Conservation (phyloP, 2,888 invertebrate species). For the Epicampocera succincta region DNA sequence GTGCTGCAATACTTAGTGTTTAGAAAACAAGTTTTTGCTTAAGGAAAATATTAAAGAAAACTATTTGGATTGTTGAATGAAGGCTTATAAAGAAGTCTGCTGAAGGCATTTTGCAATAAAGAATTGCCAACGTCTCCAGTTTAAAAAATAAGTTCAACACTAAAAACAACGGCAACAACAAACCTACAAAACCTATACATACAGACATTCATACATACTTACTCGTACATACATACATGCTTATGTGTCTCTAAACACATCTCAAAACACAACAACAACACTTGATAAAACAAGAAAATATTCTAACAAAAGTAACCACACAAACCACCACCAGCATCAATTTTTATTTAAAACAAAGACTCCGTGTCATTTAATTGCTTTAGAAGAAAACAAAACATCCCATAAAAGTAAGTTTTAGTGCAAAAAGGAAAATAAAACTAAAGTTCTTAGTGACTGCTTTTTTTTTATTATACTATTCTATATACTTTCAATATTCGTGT, state of each 20-base stretch:
- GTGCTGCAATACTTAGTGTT: slow-evolving; percentile 13
- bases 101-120: slow-evolving; percentile 43
- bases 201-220: too few relatives aligned
- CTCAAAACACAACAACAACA: slow-evolving; percentile 4
- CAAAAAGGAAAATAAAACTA: background rate
- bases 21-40: background rate
- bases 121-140: slow-evolving; percentile 65
- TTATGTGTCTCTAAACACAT: too few relatives aligned
- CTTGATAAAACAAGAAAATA: slow-evolving; percentile 11
- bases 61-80: slow-evolving; percentile 9
- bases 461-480: slow-evolving; percentile 16
- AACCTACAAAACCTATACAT: background rate
- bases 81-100: slow-evolving; percentile 7
- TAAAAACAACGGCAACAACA: slow-evolving; percentile 13
- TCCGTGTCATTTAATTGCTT: slow-evolving; percentile 25
- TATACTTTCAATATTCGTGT: slow-evolving; percentile 11
- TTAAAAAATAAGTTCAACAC: slow-evolving; percentile 44
- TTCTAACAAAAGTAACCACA: slow-evolving; percentile 14
- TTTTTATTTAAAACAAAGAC: slow-evolving; percentile 26
- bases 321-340: slow-evolving; percentile 7
- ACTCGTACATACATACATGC: too few relatives aligned
- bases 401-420: slow-evolving; percentile 50
- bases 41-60: background rate
- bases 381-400: slow-evolving; percentile 24
- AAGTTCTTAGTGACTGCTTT: too few relatives aligned